A percentile compares a stretch with the other conserved stretches of the same genome.
Evolutionary conservation across 2,888 invertebrate species (phyloP).

Genomic region (Lymantria monacha): DNA sequence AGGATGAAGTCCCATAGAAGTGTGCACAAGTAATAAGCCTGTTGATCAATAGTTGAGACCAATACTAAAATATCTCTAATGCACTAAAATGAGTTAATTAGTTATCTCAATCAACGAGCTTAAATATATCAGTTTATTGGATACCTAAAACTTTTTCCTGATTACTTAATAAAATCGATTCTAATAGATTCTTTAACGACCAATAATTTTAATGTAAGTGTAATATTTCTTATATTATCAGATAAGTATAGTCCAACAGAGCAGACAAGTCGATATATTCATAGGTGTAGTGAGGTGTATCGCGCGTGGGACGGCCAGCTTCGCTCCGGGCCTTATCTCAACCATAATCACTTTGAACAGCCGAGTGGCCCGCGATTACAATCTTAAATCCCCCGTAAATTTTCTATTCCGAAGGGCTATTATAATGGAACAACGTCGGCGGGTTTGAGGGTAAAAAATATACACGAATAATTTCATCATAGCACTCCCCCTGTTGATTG

Average conservation of each 20-base stretch:
- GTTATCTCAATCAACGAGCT: too few species aligned
- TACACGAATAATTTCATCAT: constrained; percentile 80
- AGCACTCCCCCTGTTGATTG: constrained; percentile 77
- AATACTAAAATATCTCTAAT: too few species aligned
- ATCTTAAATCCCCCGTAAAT: constrained; percentile 80
- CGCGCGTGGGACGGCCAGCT: constrained; percentile 68
- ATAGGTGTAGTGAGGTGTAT: constrained; percentile 35
- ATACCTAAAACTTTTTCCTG: not conserved
- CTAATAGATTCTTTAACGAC: not conserved
- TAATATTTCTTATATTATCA: not conserved
- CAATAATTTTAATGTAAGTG: not conserved
- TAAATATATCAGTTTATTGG: too few species aligned
- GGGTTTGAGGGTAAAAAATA: constrained; percentile 70
- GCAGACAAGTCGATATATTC: constrained; percentile 37
- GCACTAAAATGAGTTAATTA: too few species aligned
- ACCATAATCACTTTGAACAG: constrained; percentile 79
- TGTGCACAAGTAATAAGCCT: too few species aligned
- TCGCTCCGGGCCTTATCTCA: constrained; percentile 67
- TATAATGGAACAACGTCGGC: constrained; percentile 70
- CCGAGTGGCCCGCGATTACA: constrained; percentile 74
- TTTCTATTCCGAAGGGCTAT: constrained; percentile 70
- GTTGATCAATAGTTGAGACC: too few species aligned
- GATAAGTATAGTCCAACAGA: constrained; percentile 27
- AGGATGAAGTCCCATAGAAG: too few species aligned
- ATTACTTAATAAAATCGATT: not conserved